Conservation (phyloP, 2,113 vertebrate species). For the Sapayoa aenigma region DNA sequence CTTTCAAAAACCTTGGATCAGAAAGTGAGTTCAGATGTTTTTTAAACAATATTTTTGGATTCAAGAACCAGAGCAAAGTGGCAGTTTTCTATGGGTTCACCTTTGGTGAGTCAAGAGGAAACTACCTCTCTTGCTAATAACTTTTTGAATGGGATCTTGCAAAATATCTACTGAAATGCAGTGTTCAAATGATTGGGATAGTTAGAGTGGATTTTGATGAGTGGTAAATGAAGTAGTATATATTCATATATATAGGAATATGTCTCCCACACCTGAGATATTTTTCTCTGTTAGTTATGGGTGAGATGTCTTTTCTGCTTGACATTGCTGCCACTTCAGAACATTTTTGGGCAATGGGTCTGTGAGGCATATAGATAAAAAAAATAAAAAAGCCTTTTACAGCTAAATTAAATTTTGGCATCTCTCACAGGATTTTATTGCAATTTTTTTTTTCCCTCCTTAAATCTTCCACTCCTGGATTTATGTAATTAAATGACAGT, state of each 20-base stretch:
- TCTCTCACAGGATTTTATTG: conserved; percentile 37
- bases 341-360: conserved; percentile 22
- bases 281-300: conserved; percentile 15
- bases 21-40: not conserved
- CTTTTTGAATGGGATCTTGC: not conserved
- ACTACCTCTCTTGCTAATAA: not conserved
- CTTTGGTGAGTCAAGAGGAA: not conserved
- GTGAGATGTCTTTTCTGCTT: not conserved
- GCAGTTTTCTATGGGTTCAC: not conserved
- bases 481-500: conserved; percentile 58
- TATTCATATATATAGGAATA: not conserved
- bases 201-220: not conserved
- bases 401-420: conserved; percentile 37
- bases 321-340: not conserved
- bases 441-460: not conserved
- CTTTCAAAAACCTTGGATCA: not conserved
- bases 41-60: not conserved
- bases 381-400: not conserved
- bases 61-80: not conserved
- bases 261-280: not conserved
- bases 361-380: not conserved
- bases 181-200: not conserved
- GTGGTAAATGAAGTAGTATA: not conserved
- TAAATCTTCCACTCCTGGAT: conserved; percentile 26
- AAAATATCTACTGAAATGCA: not conserved